A percentile compares a stretch with the other conserved stretches of the same genome.
Evolutionary conservation across 2,888 invertebrate genomes (phyloP).

Genomic region (Morinoia aosen): DNA sequence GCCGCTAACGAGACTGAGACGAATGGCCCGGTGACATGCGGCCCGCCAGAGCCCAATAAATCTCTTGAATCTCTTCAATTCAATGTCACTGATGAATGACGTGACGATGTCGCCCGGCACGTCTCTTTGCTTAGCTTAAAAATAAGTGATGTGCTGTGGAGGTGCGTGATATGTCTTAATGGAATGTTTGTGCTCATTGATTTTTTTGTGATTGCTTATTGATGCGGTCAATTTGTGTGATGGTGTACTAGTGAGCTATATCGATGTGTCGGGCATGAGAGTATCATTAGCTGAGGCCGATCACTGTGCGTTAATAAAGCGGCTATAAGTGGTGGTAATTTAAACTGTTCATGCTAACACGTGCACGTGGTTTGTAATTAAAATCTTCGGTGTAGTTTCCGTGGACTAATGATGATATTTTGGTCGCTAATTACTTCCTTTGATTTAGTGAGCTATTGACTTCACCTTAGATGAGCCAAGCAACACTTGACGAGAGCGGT

Average conservation of each 20-base stretch:
- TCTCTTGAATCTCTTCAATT: constrained; percentile 4
- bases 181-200: background rate
- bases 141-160: background rate
- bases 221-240: background rate
- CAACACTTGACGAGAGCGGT: too few relatives aligned
- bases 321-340: background rate
- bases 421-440: background rate
- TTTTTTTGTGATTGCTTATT: background rate
- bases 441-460: background rate
- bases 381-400: background rate
- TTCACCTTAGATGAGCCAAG: background rate
- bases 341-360: background rate
- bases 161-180: background rate
- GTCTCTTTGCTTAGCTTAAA: background rate
- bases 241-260: background rate
- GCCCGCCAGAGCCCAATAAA: background rate
- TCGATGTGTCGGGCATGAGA: background rate
- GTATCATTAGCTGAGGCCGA: background rate
- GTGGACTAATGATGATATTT: background rate
- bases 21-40: background rate
- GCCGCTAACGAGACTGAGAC: background rate
- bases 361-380: background rate
- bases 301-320: background rate
- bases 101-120: background rate
- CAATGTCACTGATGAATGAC: constrained; percentile 17